Evolutionary conservation across 2,888 invertebrate species (phyloP), one percentile per base, ranked within the genome.

Genomic region (Blastobasis lacticolella): DNA sequence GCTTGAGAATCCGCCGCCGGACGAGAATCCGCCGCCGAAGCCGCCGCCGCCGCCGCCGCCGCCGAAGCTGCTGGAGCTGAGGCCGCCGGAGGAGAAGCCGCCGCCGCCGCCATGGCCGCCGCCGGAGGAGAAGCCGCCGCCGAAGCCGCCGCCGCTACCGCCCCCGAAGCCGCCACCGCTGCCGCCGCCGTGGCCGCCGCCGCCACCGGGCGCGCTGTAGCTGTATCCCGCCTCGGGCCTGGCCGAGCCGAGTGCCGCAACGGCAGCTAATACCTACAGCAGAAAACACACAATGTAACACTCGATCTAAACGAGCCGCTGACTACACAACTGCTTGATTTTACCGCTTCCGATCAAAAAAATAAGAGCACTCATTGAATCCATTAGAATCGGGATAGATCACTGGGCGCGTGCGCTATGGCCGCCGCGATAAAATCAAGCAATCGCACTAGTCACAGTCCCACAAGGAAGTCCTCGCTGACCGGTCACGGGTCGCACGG

Each of bases 201-300:
- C 81, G 57, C 86, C 85, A 53, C 84, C 81, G 54, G 88, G 87
- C 50, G 88, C 86, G 75, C 76, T 86, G 80, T 89, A 90, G 75
- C 90, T 90, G 77, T 90, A 90, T 66, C 90, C 90, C 69, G 90
- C 90, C 77, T 91, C 90, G 73, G 91, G 91, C 56, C 90, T 83
- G 53, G 89, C 90, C 73, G 89, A 88, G 71, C 89, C 89, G 73
- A 90, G 80, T 53, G 89, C 88, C 79, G 90, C 82, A 59, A 90
- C 84, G 78, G 88, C 88, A 67, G 88, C 87, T 67, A 88, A 78
- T 78, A 88, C 88, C 88, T 88, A 76, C 66, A 61, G 63, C 62
- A 73, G 64, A 70, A 73, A 71, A 63, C 62, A 58, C 62, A 57
- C 63, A 58, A 23, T 51, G 47, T 51, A 53, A 63, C 57, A 63